phyloP scores from a whole-genome alignment of 2,797 vertebrate genomes.

The Vespertilio murinus region DNA sequence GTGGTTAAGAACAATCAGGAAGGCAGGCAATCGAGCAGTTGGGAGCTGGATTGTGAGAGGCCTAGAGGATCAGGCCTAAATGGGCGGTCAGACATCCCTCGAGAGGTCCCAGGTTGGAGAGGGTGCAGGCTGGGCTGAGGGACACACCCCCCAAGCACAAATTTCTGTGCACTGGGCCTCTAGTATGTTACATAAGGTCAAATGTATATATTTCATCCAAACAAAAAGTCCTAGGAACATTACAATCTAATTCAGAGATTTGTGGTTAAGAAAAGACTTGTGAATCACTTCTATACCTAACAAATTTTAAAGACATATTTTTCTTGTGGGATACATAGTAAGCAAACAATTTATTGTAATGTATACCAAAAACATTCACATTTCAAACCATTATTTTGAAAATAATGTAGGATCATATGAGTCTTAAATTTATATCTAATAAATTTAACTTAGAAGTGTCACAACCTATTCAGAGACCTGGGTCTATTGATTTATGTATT shows the following conservation, averaged over 20 bases:
- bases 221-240: background rate
- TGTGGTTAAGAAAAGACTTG: background rate
- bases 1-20: too few species aligned
- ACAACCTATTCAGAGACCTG: background rate
- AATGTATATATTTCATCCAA: background rate
- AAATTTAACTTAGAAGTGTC: background rate
- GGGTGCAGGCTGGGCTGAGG: too few species aligned
- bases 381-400: constrained; percentile 12
- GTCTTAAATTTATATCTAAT: background rate
- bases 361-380: background rate
- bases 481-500: background rate
- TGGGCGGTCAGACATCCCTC: too few species aligned
- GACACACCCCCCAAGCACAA: too few species aligned
- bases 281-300: background rate
- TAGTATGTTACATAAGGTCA: background rate
- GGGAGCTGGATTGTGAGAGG: too few species aligned
- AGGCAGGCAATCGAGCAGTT: too few species aligned
- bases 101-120: too few species aligned
- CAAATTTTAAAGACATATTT: constrained; percentile 20
- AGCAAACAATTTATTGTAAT: background rate
- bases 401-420: background rate
- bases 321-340: background rate
- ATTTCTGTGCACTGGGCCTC: too few species aligned
- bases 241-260: background rate
- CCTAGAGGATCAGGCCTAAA: too few species aligned